Percentiles rank a stretch among this genome's conserved stretches.
Conservation (phyloP, 2,113 vertebrate genomes). For the Cavia aperea region DNA sequence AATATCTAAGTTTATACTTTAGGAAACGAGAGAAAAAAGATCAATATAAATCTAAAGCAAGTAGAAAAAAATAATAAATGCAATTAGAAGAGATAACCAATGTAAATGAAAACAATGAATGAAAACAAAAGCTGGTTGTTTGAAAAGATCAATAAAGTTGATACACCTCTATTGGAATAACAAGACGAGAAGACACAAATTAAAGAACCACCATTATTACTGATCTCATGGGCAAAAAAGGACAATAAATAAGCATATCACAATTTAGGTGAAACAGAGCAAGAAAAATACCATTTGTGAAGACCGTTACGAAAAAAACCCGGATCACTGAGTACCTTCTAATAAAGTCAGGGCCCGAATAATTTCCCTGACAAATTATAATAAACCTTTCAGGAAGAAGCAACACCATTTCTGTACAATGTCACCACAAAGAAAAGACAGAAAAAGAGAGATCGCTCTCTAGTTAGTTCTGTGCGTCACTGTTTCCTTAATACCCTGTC, state of each 20-base stretch:
- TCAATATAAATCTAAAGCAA: neutral
- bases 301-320: neutral
- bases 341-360: neutral
- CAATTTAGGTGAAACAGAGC: neutral
- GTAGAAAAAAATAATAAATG: neutral
- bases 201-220: neutral
- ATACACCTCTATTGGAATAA: neutral
- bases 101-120: neutral
- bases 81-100: neutral
- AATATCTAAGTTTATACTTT: neutral
- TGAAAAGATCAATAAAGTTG: neutral
- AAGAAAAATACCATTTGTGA: neutral
- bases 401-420: neutral
- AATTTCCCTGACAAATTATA: neutral
- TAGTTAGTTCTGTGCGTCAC: neutral
- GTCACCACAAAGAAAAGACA: neutral
- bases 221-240: neutral
- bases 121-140: neutral
- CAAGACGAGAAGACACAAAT: neutral
- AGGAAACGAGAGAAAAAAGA: neutral
- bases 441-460: neutral
- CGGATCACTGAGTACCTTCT: neutral
- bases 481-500: neutral
- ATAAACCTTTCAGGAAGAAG: neutral
- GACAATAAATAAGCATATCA: neutral